Conservation (phyloP, 1,140 invertebrate genomes). For the Hyles vespertilio region DNA sequence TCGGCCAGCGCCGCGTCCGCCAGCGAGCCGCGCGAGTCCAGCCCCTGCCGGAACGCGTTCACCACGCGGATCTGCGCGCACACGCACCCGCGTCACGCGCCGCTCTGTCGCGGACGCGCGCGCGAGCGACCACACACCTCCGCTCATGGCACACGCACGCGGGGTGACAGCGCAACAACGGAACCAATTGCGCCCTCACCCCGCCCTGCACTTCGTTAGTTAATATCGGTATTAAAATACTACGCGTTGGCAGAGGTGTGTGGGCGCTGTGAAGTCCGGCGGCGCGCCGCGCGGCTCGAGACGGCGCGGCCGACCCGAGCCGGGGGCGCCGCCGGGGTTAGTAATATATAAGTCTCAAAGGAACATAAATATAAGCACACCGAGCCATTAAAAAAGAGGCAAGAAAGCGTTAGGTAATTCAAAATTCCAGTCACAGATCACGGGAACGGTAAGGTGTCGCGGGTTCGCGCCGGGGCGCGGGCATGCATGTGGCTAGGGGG, state of each 20-base stretch:
- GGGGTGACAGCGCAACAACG: too few relatives aligned
- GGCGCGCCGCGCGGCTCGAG: too few relatives aligned
- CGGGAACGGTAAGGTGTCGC: background rate
- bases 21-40: conserved; percentile 95
- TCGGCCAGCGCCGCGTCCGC: conserved; percentile 92
- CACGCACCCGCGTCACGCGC: conserved; percentile 16
- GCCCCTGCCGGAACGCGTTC: conserved; percentile 98
- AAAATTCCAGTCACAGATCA: conserved; percentile 68
- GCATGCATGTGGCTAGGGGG: background rate
- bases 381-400: conserved; percentile 69
- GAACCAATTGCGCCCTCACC: too few relatives aligned
- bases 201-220: too few relatives aligned
- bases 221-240: too few relatives aligned
- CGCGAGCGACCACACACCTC: conserved; percentile 16
- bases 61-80: conserved; percentile 93
- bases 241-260: too few relatives aligned
- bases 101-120: conserved; percentile 3
- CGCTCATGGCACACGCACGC: conserved; percentile 8
- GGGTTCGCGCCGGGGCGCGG: conserved; percentile 11
- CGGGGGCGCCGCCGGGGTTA: conserved; percentile 22
- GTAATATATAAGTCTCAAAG: conserved; percentile 24
- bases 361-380: conserved; percentile 69
- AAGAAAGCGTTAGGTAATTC: conserved; percentile 65
- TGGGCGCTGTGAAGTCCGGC: too few relatives aligned
- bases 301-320: conserved; percentile 1